Base-by-base conservation (phyloP, 2,113 vertebrate species). In the Oenanthe melanoleuca region DNA sequence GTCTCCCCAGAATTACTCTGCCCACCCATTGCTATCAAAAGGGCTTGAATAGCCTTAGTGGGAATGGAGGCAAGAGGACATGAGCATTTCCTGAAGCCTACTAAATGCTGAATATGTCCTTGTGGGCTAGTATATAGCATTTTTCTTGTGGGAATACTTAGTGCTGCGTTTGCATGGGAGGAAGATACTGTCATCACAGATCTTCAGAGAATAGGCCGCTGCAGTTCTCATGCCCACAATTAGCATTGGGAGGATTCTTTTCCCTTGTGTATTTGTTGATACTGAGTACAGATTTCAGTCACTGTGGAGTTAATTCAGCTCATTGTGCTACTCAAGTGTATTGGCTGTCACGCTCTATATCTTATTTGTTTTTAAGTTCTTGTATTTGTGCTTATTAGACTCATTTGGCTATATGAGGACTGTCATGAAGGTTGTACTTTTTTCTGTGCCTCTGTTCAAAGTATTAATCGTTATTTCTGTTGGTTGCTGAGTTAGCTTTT, bases 331-430 rank as follows among this genome's bases (percentile, higher is more conserved):
- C 52, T 91, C 9, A 42, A 16, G 24, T 66, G 20, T 80, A 23
- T 55, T 63, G 64, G 22, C 38, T 83, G 60, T 80, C 44, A 28
- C 44, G 9, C 53, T 90, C 47, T 66, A 0, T 78, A 60, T 92
- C 60, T 67, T 81, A 4, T 80, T 96, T 87, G 52, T 94, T 96
- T 93, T 91, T 63, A 86, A 86, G 12, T 78, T 83, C 33, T 73
- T 57, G 8, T 79, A 34, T 92, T 91, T 60, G 38, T 86, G 66
- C 31, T 71, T 92, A 50, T 66, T 93, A 49, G 67, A 52, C 17
- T 83, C 14, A 34, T 73, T 88, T 83, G 67, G 38, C 56, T 70
- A 12, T 93, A 81, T 61, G 65, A 52, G 65, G 38, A 37, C 34
- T 64, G 24, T 81, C 5, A 1, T 29, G 40, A 91, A 79, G 37